Base-by-base conservation (phyloP, 1,140 invertebrate species). In the Drosophila truncata region DNA sequence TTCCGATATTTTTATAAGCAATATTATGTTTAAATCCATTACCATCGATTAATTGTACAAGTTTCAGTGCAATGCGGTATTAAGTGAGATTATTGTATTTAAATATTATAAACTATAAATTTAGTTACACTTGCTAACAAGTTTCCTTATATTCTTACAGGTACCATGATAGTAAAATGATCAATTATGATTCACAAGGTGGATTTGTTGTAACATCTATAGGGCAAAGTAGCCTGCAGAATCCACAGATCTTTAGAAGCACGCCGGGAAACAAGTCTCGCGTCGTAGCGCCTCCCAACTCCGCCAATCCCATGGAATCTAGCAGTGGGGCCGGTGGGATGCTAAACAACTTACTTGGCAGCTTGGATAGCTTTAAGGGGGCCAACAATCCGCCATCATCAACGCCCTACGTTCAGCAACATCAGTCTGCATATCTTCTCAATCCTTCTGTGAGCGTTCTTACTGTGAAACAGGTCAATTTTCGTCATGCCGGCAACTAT, bases 161-260 rank as follows among this genome's bases (percentile, higher is more conserved):
- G 92, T 96, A 96, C 92, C 95, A 96, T 87, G 95, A 96, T 79
- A 94, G 94, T 58, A 94, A 94, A 66, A 96, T 96, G 95, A 95
- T 96, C 77, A 96, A 96, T 87, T 96, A 96, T 92, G 95, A 96
- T 78, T 94, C 93, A 25, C 92, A 92, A 69, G 82, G 92, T 20
- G 92, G 92, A 18, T 93, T 93, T 49, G 82, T 87, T n/a, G 94
- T 94, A 8, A 91, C 80, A 29, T 91, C 92, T 16, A 86, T 81
- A 25, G 50, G 64, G 7, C 59, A 74, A 14, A 58, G 61, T 18
- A 60, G 46, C 7, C 10, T 66, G 6, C 79, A 90, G 44, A 69
- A 14, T 67, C 71, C 72, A 18, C 67, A 65, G 16, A 29, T 55
- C 37, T 66, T 58, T 47, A 50, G 47, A 9, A 58, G 41, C 1